Base-by-base conservation (phyloP, 2,113 vertebrate species). In the Uropsilus gracilis region DNA sequence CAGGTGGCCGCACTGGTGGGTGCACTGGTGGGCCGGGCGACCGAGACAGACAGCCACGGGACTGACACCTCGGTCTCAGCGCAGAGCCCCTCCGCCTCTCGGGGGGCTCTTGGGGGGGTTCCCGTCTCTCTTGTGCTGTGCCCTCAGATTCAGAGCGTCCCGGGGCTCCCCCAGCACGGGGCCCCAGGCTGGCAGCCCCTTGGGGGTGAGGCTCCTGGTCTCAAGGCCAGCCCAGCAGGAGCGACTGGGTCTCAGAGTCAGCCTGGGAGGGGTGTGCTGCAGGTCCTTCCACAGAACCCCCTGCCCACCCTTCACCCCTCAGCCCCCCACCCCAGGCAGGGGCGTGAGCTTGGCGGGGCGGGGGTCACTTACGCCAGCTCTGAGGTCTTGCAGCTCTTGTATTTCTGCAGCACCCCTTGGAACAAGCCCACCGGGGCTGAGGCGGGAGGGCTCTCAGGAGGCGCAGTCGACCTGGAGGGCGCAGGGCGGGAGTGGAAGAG, bases 401-500 rank as follows among this genome's bases (percentile, higher is more conserved):
- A 96, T 89, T 97, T 98, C 89, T 98, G 98, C 18, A 98, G 98
- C 97, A 99, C 87, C 97, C 98, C 99, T 86, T 98, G 98, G 96
- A 98, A 98, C 97, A 98, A 91, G 92, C 98, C 98, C 26, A 95
- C 84, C 91, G 92, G 95, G 91, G 96, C 96, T 0, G 95, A 86
- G 86, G 97, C 96, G 9, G 95, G 68, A 2, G 1, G 94, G 93
- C 94, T 97, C 90, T 97, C 86, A 0, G 96, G 57, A 90, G 97
- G 96, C 50, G 77, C 97, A 0, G 95, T 39, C 24, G 96, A 75
- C 97, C 98, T 98, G 98, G 96, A 96, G 97, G 96, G 97, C 30
- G 87, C 97, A 97, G 98, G 98, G 48, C 98, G 98, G 48, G 98
- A 98, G 77, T 99, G 99, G 97, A 99, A 99, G 91, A 99, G 98